Evolutionary conservation across 2,888 invertebrate species (phyloP).

Genomic region (Geotrupes spiniger): DNA sequence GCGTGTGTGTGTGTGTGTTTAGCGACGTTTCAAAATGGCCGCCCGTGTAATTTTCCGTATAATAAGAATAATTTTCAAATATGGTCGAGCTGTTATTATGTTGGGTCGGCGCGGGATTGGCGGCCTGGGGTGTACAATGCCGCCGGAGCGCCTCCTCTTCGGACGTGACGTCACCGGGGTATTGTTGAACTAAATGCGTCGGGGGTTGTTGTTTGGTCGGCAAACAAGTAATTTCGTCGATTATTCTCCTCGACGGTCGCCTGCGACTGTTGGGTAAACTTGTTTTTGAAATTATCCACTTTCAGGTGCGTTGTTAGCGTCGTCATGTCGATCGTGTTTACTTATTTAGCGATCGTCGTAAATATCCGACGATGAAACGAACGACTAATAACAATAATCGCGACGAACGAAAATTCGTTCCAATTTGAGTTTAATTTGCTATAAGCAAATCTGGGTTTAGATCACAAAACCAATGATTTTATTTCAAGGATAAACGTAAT

Average conservation of each 20-base stretch:
- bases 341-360: too few species aligned
- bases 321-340: neutral
- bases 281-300: neutral
- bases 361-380: too few species aligned
- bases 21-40: conserved; percentile 41
- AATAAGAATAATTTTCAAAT: conserved; percentile 51
- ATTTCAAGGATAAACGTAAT: too few species aligned
- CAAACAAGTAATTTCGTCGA: conserved; percentile 12
- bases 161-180: conserved; percentile 16
- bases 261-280: neutral
- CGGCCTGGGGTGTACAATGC: conserved; percentile 32
- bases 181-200: conserved; percentile 1
- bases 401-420: too few species aligned
- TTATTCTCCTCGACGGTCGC: conserved; percentile 1
- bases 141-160: conserved; percentile 34
- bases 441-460: too few species aligned
- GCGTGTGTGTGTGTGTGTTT: conserved; percentile 6
- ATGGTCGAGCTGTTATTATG: conserved; percentile 45
- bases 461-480: too few species aligned
- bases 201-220: conserved; percentile 12
- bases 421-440: too few species aligned
- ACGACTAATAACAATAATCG: too few species aligned
- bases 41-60: conserved; percentile 43
- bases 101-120: conserved; percentile 30
- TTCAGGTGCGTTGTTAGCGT: conserved; percentile 3